These are phyloP conservation scores for Narcine bancroftii DNA, from an alignment of 2,113 vertebrate species.

Conservation along the genomic window DNA sequence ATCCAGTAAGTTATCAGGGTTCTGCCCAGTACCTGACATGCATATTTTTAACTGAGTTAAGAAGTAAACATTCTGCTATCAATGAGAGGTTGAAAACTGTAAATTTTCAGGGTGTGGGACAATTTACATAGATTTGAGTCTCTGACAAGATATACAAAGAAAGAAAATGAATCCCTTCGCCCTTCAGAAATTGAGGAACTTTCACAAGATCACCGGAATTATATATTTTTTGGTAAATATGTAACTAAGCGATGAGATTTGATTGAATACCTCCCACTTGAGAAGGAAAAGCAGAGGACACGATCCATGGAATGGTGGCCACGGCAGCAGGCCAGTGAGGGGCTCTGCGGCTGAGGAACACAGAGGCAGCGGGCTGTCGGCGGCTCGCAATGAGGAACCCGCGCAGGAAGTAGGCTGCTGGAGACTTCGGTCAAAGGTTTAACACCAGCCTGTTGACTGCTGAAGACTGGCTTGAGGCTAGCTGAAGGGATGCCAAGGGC, in stretches of 20 bases:
- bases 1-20: background rate
- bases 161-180: background rate
- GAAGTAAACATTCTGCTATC: background rate
- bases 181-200: no score
- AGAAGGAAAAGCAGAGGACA: no score
- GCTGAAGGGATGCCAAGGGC: no score
- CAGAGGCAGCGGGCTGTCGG: no score
- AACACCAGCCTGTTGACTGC: no score
- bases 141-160: background rate
- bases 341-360: no score
- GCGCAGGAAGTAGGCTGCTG: no score
- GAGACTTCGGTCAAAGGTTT: no score
- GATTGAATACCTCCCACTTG: background rate
- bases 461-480: no score
- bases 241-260: background rate
- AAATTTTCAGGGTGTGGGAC: background rate
- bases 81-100: background rate
- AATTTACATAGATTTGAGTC: background rate
- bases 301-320: no score
- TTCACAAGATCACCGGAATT: background rate
- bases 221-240: background rate
- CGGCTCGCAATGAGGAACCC: no score
- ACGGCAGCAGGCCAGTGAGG: no score
- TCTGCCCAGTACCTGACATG: background rate
- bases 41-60: background rate